Evolutionary conservation across 1,140 invertebrate genomes (phyloP).

Genomic region (Papilio polyxenes): DNA sequence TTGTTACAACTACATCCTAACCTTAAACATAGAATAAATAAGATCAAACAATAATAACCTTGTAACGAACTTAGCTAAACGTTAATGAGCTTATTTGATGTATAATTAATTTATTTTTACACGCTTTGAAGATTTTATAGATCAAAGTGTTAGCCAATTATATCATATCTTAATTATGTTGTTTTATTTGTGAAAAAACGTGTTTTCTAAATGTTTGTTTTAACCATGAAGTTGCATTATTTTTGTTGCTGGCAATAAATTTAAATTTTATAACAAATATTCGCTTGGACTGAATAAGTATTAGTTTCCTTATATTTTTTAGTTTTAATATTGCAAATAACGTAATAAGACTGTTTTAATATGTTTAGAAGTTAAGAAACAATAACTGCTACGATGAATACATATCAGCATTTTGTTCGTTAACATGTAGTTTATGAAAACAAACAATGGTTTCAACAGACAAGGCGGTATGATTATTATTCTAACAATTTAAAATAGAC

Average conservation of each 20-base stretch:
- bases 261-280: too few relatives aligned
- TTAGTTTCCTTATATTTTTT: too few relatives aligned
- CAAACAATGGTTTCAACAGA: not conserved
- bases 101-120: slow-evolving; percentile 16
- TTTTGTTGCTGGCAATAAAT: not conserved
- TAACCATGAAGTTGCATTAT: not conserved
- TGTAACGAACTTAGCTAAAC: not conserved
- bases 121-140: not conserved
- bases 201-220: not conserved
- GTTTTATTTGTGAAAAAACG: not conserved
- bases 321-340: too few relatives aligned
- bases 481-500: slow-evolving; percentile 1
- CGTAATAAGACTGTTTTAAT: too few relatives aligned
- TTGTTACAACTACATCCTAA: not conserved
- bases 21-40: not conserved
- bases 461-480: not conserved
- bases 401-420: not conserved
- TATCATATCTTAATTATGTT: not conserved
- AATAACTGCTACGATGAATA: not conserved
- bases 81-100: slow-evolving; percentile 10
- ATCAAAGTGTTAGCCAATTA: slow-evolving; percentile 25
- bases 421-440: not conserved
- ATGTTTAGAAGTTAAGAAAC: not conserved
- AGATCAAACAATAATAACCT: slow-evolving; percentile 28
- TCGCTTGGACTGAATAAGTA: too few relatives aligned